These are phyloP conservation scores for Drosophila dives DNA, from an alignment of 2,888 invertebrate genomes.

Conservation along the genomic window DNA sequence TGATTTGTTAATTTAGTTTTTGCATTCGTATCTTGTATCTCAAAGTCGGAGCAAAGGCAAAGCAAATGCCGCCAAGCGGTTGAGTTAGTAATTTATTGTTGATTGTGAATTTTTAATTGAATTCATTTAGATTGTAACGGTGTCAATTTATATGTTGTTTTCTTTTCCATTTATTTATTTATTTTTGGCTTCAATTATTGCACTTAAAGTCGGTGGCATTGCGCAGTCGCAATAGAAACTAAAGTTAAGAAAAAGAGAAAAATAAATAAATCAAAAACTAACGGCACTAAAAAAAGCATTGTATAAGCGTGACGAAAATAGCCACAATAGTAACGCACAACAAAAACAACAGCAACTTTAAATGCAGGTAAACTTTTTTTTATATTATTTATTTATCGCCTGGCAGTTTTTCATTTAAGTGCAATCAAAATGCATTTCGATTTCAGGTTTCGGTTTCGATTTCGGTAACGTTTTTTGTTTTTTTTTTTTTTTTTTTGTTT, in stretches of 20 bases:
- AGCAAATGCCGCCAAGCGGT: conserved; percentile 57
- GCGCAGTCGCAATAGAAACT: conserved; percentile 30
- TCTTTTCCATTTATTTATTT: conserved; percentile 22
- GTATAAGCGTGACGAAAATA: conserved; percentile 72
- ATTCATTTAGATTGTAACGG: conserved; percentile 58
- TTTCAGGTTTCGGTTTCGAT: conserved; percentile 56
- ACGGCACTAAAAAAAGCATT: conserved; percentile 36
- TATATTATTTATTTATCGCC: conserved; percentile 54
- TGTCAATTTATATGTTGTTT: conserved; percentile 12
- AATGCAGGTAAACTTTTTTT: conserved; percentile 44
- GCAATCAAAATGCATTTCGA: conserved; percentile 71
- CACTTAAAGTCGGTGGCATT: conserved; percentile 38
- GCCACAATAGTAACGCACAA: conserved; percentile 20
- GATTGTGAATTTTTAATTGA: conserved; percentile 75
- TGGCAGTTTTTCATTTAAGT: conserved; percentile 49
- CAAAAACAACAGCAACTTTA: conserved; percentile 8
- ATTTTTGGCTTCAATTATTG: conserved; percentile 31
- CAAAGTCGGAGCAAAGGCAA: conserved; percentile 46
- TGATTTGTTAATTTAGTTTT: conserved; percentile 20
- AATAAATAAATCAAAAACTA: conserved; percentile 22
- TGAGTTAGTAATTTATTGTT: conserved; percentile 66
- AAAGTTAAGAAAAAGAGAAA: conserved; percentile 14
- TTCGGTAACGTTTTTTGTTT: conserved; percentile 14
- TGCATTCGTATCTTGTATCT: conserved; percentile 48
- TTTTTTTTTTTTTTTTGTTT: conserved; percentile 1